phyloP scores from a whole-genome alignment of 2,113 vertebrate species.

The Chionodraco myersi region DNA sequence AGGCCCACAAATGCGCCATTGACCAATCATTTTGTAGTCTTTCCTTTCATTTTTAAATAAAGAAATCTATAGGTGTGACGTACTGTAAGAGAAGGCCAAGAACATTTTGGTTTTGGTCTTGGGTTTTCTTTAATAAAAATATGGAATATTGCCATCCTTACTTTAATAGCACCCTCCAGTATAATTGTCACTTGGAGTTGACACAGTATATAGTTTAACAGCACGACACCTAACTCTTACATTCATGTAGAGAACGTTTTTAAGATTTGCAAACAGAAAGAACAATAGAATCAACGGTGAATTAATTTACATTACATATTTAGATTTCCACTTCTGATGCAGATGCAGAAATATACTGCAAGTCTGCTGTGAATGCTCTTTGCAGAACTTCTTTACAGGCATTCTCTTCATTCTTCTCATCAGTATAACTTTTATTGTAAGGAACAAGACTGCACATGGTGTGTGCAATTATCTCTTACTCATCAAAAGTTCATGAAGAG shows the following conservation, averaged over 20 bases:
- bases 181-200: background rate
- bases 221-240: background rate
- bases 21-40: no score
- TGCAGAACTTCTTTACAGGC: background rate
- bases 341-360: background rate
- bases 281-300: no score
- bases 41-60: no score
- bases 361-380: background rate
- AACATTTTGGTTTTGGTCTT: background rate
- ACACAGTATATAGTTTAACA: background rate
- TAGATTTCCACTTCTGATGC: background rate
- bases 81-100: no score
- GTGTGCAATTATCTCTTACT: conserved; percentile 51
- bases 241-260: background rate
- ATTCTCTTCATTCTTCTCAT: background rate
- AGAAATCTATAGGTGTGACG: no score
- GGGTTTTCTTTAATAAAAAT: background rate
- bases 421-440: conserved; percentile 9
- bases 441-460: conserved; percentile 65
- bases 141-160: no score
- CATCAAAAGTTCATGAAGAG: conserved; percentile 46
- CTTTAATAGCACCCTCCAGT: background rate
- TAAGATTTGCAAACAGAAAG: background rate
- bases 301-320: background rate
- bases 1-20: no score